Evolutionary conservation across 1,140 invertebrate genomes (phyloP), one percentile per base, ranked within the genome.

Genomic region (Heliconius eleuchia): DNA sequence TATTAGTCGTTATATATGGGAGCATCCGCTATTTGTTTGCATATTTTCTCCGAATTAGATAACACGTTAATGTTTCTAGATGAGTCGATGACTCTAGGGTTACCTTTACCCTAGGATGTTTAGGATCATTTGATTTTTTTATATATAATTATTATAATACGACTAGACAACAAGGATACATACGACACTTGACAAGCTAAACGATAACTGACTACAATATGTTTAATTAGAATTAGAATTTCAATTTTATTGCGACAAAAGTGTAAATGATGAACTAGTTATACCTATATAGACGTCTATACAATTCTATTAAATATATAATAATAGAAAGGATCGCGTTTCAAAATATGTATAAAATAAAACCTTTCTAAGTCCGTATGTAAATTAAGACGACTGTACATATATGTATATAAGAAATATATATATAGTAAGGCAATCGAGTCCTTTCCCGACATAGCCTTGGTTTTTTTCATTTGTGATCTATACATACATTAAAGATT

Each of bases 331-430:
- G 57, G 70, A 76, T 78, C 75, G 75, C 75, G 75, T 78, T 76
- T 72, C 39, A 46, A 76, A 81, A 46, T 81, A 80, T 84, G 72
- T 85, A 83, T 82, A 82, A 83, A 81, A 37, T 2, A 52, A 52
- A 75, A 80, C 74, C 81, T 79, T 84, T 83, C 82, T 85, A 87
- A 88, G 85, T 90, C 87, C 87, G 85, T 87, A 77, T 78, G 80
- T 78, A 82, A 82, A 46, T 76, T 86, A 87, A 84, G 82, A 74
- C 86, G 88, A 79, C 74, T 92, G 91, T 92, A 92, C 76, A 92
- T 92, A 92, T 91, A 89, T 91, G 91, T 87, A 91, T 93, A 90
- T 80, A 71, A 74, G 77, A 83, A 80, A 85, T 77, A 84, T 84
- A 84, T 78, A 84, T 78, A 84, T 84, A 83, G 71, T 60, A 80